These are phyloP conservation scores for Allobates femoralis DNA, from an alignment of 2,797 vertebrate species.

Conservation along the genomic window DNA sequence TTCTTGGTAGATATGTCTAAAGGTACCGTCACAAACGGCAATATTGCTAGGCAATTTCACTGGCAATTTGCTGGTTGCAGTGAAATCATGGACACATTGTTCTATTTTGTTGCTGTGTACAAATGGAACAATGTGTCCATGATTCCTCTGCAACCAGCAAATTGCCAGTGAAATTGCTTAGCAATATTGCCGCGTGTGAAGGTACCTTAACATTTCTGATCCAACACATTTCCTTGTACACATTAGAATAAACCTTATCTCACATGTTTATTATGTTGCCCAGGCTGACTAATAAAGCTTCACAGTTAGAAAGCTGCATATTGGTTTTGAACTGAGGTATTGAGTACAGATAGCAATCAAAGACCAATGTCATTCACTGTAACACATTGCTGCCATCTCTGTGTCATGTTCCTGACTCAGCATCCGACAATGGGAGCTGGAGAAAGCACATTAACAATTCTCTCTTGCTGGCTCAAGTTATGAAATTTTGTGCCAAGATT, in stretches of 20 bases:
- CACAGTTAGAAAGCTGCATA: background rate
- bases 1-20: background rate
- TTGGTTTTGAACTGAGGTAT: background rate
- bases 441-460: constrained; percentile 30
- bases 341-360: constrained; percentile 15
- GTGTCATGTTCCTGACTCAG: constrained; percentile 34
- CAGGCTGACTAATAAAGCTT: background rate
- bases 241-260: background rate
- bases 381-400: constrained; percentile 32
- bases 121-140: too few relatives aligned
- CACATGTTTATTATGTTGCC: background rate
- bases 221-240: background rate
- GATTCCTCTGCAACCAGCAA: too few relatives aligned
- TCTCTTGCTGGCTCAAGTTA: constrained; percentile 12
- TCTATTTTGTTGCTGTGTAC: too few relatives aligned
- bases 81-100: too few relatives aligned
- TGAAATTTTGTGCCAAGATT: constrained; percentile 19
- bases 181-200: too few relatives aligned
- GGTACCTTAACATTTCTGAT: too few relatives aligned
- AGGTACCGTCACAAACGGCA: too few relatives aligned
- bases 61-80: too few relatives aligned
- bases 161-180: too few relatives aligned
- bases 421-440: background rate
- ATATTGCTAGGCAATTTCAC: too few relatives aligned
- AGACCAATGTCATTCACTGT: constrained; percentile 30